Evolutionary conservation across 2,113 vertebrate genomes (phyloP).

Genomic region (Nothoprocta perdicaria): DNA sequence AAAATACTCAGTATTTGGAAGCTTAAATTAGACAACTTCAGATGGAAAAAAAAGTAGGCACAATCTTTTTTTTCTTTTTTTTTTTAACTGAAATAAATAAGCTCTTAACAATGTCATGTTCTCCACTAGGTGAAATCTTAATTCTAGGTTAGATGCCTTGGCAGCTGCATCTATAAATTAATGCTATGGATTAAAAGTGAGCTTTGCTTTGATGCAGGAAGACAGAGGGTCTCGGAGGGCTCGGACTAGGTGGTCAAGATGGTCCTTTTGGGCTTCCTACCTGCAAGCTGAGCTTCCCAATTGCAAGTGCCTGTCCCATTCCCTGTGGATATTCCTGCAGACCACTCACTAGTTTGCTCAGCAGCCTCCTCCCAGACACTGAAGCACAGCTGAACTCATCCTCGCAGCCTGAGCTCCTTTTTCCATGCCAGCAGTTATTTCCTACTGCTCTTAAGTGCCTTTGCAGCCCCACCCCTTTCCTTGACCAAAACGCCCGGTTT

Average conservation of each 20-base stretch:
- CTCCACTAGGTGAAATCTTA: not conserved
- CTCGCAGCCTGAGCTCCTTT: conserved; percentile 51
- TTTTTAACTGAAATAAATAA: conserved; percentile 30
- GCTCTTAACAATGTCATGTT: conserved; percentile 1
- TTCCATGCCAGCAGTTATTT: conserved; percentile 61
- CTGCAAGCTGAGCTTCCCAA: not conserved
- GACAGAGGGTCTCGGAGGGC: not conserved
- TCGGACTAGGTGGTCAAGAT: not conserved
- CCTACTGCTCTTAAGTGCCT: conserved; percentile 58
- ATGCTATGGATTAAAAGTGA: not conserved
- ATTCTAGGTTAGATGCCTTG: not conserved
- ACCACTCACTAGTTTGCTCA: conserved; percentile 20
- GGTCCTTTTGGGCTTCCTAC: not conserved
- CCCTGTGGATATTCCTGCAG: not conserved
- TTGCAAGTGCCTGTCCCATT: not conserved
- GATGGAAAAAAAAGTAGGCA: not conserved
- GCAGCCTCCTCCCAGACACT: conserved; percentile 37
- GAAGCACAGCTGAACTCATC: conserved; percentile 36
- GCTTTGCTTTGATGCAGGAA: conserved; percentile 1
- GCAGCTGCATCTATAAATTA: conserved; percentile 1
- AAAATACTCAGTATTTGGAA: not conserved
- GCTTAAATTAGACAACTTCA: not conserved
- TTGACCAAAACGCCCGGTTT: conserved; percentile 62
- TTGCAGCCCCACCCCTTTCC: not conserved
- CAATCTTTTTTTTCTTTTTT: too few species aligned